Evolutionary conservation across 2,888 invertebrate genomes (phyloP), one percentile per base, ranked within the genome.

Genomic region (Tachina fera): DNA sequence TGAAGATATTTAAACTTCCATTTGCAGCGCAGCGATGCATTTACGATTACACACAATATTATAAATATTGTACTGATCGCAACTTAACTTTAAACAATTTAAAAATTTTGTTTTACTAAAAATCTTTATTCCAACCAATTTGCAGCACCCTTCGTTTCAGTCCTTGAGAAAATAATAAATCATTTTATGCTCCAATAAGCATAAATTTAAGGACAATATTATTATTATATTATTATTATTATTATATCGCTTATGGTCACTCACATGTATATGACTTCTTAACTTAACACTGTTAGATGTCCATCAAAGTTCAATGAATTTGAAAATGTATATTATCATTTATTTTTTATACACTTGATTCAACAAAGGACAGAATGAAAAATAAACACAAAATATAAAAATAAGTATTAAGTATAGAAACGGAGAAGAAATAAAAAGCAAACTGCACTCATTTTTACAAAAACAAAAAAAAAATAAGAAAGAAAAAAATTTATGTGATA

Each of bases 241-340:
- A 51, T 51, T 19, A 41, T 19, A 22, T 41, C 60, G 60, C 41
- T 68, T 49, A 53, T 75, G 53, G 75, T 19, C 77, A 49, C 22
- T 68, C 77, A 71, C 51, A 82, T 63, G 31, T 31, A 6, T 31
- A 11, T 77, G 63, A 58, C 71, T 77, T 65, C 49, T 51, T 76
- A 71, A 58, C 70, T n/a, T n/a, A n/a, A 60, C 58, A 47, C 22
- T 71, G 43, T 51, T 41, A 58, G 45, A 65, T 76, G 78, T 86
- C 85, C 82, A 83, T 86, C 85, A 86, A 82, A 86, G 79, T 82
- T 86, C 85, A 86, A 71, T 86, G 82, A 75, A 82, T 85, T 85
- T 47, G 11, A 70, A 68, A 70, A 75, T 74, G 19, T 41, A 47
- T 60, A 56, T 45, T 47, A 61, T 16, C 53, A n/a, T 68, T 22